These are phyloP conservation scores for Morelia viridis DNA, from an alignment of 2,797 vertebrate genomes.

Conservation along the genomic window DNA sequence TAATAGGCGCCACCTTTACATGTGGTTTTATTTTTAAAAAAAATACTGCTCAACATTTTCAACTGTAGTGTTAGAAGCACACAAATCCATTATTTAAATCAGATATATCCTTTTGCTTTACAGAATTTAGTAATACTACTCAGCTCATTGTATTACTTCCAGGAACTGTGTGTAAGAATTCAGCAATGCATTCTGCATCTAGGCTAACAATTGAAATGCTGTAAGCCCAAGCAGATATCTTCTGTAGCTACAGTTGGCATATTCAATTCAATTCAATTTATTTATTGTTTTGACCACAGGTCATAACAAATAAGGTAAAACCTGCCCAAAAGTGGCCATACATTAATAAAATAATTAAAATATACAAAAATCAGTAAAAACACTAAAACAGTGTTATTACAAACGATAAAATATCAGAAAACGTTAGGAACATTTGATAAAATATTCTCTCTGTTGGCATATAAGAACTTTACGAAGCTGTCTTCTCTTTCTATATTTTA, in stretches of 20 bases:
- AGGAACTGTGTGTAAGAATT: background rate
- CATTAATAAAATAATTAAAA: too few relatives aligned
- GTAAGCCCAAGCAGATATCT: background rate
- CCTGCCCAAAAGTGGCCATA: too few relatives aligned
- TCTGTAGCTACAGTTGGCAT: slow-evolving; percentile 17
- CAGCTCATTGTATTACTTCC: background rate
- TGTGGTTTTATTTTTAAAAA: background rate
- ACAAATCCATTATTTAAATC: background rate
- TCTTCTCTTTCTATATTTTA: slow-evolving; percentile 10
- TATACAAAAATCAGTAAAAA: too few relatives aligned
- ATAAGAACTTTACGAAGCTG: slow-evolving; percentile 23
- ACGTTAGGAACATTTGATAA: too few relatives aligned
- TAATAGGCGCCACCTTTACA: background rate
- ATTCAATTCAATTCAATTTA: too few relatives aligned
- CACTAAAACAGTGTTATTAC: too few relatives aligned
- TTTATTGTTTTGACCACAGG: too few relatives aligned
- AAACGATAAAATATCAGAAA: too few relatives aligned
- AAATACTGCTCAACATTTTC: background rate
- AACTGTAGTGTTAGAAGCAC: background rate
- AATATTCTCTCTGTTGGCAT: background rate
- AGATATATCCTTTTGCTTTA: background rate
- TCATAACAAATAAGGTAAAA: too few relatives aligned
- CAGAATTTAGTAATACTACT: background rate
- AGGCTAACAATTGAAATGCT: background rate
- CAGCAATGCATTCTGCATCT: background rate